A percentile compares a stretch with the other conserved stretches of the same genome.
phyloP scores from a whole-genome alignment of 2,888 invertebrate genomes.

The Azorinus chamasolen region DNA sequence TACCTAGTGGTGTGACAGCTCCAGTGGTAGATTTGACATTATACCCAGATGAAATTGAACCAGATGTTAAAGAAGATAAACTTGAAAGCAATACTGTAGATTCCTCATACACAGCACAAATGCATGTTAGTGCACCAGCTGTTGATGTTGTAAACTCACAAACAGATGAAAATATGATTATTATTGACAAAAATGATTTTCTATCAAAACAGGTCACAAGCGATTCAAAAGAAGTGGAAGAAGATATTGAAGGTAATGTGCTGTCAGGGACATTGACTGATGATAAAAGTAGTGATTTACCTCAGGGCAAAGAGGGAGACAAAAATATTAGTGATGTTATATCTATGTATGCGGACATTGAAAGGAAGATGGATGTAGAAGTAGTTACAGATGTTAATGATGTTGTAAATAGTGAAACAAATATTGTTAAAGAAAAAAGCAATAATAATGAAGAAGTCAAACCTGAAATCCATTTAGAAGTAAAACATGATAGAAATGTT shows the following conservation, averaged over 20 bases:
- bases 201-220: conserved; percentile 40
- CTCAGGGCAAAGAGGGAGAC: background rate
- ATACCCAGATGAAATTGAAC: conserved; percentile 38
- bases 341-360: conserved; percentile 52
- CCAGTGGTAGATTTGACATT: conserved; percentile 43
- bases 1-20: background rate
- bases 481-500: background rate
- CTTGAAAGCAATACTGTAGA: conserved; percentile 3
- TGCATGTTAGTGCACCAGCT: conserved; percentile 46
- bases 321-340: conserved; percentile 33
- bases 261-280: background rate
- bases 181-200: conserved; percentile 36
- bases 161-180: background rate
- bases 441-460: too few relatives aligned
- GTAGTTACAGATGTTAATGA: background rate
- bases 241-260: too few relatives aligned
- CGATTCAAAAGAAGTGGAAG: conserved; percentile 15
- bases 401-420: background rate
- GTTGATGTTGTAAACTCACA: conserved; percentile 6
- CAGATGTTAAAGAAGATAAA: background rate
- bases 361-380: conserved; percentile 21
- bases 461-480: background rate
- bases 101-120: conserved; percentile 29
- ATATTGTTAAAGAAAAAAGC: background rate
- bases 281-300: background rate